Base-by-base conservation (phyloP, 2,888 invertebrate genomes). In the Dicranocentrus wangi region DNA sequence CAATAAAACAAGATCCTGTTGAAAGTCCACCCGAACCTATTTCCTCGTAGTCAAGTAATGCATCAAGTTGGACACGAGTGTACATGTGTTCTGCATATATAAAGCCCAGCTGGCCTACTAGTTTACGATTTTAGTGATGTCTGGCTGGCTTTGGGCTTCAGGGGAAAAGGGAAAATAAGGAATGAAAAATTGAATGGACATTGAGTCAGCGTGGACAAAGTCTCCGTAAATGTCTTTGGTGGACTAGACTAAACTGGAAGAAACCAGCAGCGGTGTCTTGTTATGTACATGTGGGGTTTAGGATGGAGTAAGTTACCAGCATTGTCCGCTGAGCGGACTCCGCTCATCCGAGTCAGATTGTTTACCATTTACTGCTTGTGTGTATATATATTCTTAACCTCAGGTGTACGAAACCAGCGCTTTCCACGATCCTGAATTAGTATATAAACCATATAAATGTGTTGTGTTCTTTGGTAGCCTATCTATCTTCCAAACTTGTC, bases 131-230 rank as follows among this genome's bases (percentile, higher is more conserved):
- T n/a, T n/a, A n/a, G n/a, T n/a, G n/a, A n/a, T n/a, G n/a, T n/a
- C n/a, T n/a, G n/a, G n/a, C n/a, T n/a, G n/a, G n/a, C n/a, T n/a
- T n/a, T n/a, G n/a, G n/a, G n/a, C n/a, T n/a, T 17, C 66, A 39
- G 58, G 21, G 47, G 53, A 47, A 15, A 43, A 21, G 55, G 27
- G 58, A 71, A 82, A 81, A 82, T 78, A 53, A 72, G 75, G 69
- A 83, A 81, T 84, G 84, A 84, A 84, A 82, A 83, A 84, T 84
- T 53, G 83, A 72, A 77, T 73, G 69, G 73, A 63, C 69, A 77
- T 53, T 61, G 8, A 27, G 3, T 2, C 17, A 17, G n/a, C 32
- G 10, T 32, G 32, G 32, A 32, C 32, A 32, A 10, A 10, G 3
- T 47, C 47, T 47, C 47, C 47, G 47, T 5, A 32, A 32, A 32